A percentile compares a stretch with the other conserved stretches of the same genome.
Conservation (phyloP, 92 coral and sea anemone species). For the Paragorgia papillata region DNA sequence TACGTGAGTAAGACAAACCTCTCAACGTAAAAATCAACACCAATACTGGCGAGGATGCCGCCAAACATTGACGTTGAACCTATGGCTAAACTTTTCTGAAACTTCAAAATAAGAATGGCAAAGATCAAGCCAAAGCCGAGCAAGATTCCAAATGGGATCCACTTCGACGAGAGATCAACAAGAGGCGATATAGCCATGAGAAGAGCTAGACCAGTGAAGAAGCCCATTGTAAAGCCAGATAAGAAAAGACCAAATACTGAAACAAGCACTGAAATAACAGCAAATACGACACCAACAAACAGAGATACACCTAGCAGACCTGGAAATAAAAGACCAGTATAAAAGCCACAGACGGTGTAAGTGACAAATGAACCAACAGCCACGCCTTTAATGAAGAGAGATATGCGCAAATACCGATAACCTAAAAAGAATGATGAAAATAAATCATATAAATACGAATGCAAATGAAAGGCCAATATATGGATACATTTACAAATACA, state of each 20-base stretch:
- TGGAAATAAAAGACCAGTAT: slow-evolving; percentile 74
- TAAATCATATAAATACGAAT: not conserved
- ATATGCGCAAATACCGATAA: slow-evolving; percentile 81
- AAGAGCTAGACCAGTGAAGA: slow-evolving; percentile 73
- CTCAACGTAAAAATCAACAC: slow-evolving; percentile 82
- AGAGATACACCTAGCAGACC: slow-evolving; percentile 84
- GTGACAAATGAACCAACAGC: slow-evolving; percentile 88
- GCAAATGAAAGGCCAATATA: no score
- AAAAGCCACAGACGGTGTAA: slow-evolving; percentile 71
- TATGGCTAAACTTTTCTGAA: slow-evolving; percentile 82
- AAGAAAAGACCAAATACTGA: slow-evolving; percentile 86
- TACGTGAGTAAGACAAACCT: slow-evolving; percentile 73
- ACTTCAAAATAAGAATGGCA: slow-evolving; percentile 70
- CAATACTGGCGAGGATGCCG: slow-evolving; percentile 69
- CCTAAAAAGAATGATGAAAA: slow-evolving; percentile 52
- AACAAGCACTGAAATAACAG: slow-evolving; percentile 84
- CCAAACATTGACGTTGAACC: slow-evolving; percentile 84
- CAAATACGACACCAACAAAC: slow-evolving; percentile 88
- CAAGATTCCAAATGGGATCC: slow-evolving; percentile 92
- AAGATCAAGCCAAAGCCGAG: slow-evolving; percentile 75
- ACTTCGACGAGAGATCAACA: slow-evolving; percentile 63
- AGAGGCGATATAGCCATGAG: slow-evolving; percentile 68
- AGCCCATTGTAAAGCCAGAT: slow-evolving; percentile 89
- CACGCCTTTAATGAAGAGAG: slow-evolving; percentile 82
- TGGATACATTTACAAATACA: no score